These are phyloP conservation scores for Coptodon bakossiorum DNA, from an alignment of 2,113 vertebrate species.

Conservation along the genomic window DNA sequence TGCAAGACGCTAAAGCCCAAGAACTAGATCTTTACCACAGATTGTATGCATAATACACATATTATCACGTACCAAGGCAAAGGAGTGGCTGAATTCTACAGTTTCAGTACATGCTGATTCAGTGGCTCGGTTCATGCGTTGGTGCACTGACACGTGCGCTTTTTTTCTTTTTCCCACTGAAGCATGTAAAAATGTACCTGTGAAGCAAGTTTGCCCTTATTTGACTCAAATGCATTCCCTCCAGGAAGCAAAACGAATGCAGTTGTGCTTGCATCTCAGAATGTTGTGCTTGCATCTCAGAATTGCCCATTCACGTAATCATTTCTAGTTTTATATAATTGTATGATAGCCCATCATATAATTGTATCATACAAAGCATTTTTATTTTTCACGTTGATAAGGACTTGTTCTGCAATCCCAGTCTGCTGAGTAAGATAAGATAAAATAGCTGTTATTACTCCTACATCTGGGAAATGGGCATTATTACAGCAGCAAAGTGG, in stretches of 20 bases:
- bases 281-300: not conserved
- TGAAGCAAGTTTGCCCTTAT: not conserved
- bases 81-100: not conserved
- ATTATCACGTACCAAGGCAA: not conserved
- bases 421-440: not conserved
- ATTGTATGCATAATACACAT: not conserved
- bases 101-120: not conserved
- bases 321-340: not conserved
- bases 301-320: not conserved
- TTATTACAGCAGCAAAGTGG: not conserved
- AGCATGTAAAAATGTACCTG: not conserved
- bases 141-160: not conserved
- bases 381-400: not conserved
- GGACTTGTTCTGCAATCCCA: not conserved
- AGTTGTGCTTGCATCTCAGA: not conserved
- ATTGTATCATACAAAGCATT: not conserved
- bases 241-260: not conserved
- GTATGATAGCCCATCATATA: not conserved
- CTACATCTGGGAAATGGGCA: not conserved
- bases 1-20: not conserved
- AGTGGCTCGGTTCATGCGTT: not conserved
- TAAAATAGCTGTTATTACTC: not conserved
- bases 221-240: not conserved
- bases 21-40: not conserved
- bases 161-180: not conserved